Conservation (phyloP, 2,113 vertebrate species). For the Syngnathus scovelli region DNA sequence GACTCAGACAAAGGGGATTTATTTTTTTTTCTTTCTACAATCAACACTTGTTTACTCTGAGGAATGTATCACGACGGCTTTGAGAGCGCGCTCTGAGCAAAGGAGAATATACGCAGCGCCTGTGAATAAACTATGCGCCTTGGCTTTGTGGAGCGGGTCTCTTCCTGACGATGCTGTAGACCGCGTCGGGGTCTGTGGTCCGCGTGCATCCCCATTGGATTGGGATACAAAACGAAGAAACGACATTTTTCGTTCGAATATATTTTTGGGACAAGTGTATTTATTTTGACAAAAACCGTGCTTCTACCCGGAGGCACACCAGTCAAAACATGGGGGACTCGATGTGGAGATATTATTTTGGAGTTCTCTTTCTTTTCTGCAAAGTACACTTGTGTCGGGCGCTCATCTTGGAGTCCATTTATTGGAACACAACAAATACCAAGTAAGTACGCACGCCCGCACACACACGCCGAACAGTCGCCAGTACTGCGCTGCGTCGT, state of each 20-base stretch:
- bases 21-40: constrained; percentile 43
- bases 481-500: not conserved
- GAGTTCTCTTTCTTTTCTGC: constrained; percentile 87
- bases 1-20: constrained; percentile 62
- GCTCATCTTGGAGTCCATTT: constrained; percentile 93
- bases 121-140: constrained; percentile 43
- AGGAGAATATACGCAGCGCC: constrained; percentile 46
- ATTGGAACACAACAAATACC: constrained; percentile 98
- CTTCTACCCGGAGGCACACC: constrained; percentile 53
- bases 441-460: constrained; percentile 80
- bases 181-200: constrained; percentile 20
- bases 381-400: constrained; percentile 86
- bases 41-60: constrained; percentile 33
- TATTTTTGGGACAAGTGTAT: constrained; percentile 17
- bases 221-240: constrained; percentile 50
- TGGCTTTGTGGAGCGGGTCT: not conserved
- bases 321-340: constrained; percentile 77
- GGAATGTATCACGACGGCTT: constrained; percentile 59
- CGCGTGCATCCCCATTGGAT: constrained; percentile 24
- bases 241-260: constrained; percentile 1
- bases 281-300: constrained; percentile 43
- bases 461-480: not conserved
- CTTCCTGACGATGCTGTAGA: constrained; percentile 40
- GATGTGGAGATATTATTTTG: constrained; percentile 91
- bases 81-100: constrained; percentile 36